These are phyloP conservation scores for Drosophila lacicola DNA, from an alignment of 2,888 invertebrate genomes.

Conservation along the genomic window DNA sequence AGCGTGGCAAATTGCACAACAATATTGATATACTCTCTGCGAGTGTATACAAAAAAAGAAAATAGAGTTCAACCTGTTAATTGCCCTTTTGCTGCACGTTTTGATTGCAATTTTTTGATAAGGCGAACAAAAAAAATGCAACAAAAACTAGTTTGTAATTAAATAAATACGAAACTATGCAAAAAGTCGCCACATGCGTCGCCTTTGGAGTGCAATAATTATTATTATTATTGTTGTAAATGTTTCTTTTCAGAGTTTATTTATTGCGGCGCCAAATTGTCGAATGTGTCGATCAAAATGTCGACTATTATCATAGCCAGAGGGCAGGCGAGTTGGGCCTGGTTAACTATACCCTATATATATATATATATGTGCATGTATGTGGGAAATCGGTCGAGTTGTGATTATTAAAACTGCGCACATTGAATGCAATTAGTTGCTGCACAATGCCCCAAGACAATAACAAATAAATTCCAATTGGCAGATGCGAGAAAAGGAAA, in stretches of 20 bases:
- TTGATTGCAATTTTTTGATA: slow-evolving; percentile 54
- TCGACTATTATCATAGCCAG: slow-evolving; percentile 41
- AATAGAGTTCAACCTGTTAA: slow-evolving; percentile 23
- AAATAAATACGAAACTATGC: slow-evolving; percentile 3
- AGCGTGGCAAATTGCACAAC: neutral
- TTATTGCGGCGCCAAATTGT: slow-evolving; percentile 66
- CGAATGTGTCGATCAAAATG: slow-evolving; percentile 65
- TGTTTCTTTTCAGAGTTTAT: slow-evolving; percentile 23
- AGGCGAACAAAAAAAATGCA: slow-evolving; percentile 8
- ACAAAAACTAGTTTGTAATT: neutral
- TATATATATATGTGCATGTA: neutral
- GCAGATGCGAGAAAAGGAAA: slow-evolving; percentile 15
- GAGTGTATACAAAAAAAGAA: neutral
- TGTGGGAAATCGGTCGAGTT: neutral
- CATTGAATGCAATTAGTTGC: slow-evolving; percentile 53
- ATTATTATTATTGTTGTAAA: slow-evolving; percentile 18
- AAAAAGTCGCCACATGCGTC: slow-evolving; percentile 32
- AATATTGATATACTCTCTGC: neutral
- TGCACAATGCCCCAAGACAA: slow-evolving; percentile 53
- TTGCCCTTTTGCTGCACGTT: slow-evolving; percentile 40
- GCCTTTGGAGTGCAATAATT: slow-evolving; percentile 37
- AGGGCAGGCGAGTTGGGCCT: slow-evolving; percentile 1
- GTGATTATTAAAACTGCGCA: slow-evolving; percentile 66
- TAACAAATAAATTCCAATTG: slow-evolving; percentile 46
- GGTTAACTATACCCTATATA: slow-evolving; percentile 9